Percentiles rank a stretch among this genome's conserved stretches.
These are phyloP conservation scores for Drosophila flavopinicola DNA, from an alignment of 2,888 invertebrate species.

Conservation along the genomic window DNA sequence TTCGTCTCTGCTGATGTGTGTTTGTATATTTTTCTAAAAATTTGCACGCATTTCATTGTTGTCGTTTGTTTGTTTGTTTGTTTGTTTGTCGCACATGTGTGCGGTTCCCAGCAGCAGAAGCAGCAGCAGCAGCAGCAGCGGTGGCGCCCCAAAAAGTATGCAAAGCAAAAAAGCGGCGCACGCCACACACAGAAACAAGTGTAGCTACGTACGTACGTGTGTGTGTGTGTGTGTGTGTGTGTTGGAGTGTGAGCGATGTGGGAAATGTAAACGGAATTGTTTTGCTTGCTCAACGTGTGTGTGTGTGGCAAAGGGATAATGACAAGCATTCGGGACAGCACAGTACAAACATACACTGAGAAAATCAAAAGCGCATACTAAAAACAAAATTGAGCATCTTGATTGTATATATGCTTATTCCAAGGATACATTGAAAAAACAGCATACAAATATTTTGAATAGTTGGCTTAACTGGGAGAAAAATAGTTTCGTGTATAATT, in stretches of 20 bases:
- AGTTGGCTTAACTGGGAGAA: no score
- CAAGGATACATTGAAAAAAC: no score
- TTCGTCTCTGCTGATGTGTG: constrained; percentile 55
- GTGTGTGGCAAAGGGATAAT: constrained; percentile 74
- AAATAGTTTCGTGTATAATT: no score
- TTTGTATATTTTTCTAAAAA: constrained; percentile 77
- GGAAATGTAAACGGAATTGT: constrained; percentile 79
- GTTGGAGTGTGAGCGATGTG: constrained; percentile 48
- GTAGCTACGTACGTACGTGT: constrained; percentile 13
- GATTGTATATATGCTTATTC: no score
- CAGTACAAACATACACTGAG: constrained; percentile 5
- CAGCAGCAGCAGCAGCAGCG: constrained; percentile 5
- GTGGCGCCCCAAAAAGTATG: constrained; percentile 67
- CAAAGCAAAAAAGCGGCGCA: constrained; percentile 63
- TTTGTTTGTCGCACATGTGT: constrained; percentile 74
- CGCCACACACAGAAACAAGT: constrained; percentile 47
- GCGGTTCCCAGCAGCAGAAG: constrained; percentile 62
- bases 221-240: constrained; percentile 8
- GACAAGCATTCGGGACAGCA: constrained; percentile 59
- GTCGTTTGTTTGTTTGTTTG: constrained; percentile 54
- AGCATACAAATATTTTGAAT: no score
- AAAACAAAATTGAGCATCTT: no score
- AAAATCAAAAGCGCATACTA: no score
- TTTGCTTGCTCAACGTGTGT: constrained; percentile 69
- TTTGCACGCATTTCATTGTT: constrained; percentile 77